These are phyloP conservation scores for Agrotis puta DNA, from an alignment of 2,888 invertebrate genomes.

Conservation along the genomic window DNA sequence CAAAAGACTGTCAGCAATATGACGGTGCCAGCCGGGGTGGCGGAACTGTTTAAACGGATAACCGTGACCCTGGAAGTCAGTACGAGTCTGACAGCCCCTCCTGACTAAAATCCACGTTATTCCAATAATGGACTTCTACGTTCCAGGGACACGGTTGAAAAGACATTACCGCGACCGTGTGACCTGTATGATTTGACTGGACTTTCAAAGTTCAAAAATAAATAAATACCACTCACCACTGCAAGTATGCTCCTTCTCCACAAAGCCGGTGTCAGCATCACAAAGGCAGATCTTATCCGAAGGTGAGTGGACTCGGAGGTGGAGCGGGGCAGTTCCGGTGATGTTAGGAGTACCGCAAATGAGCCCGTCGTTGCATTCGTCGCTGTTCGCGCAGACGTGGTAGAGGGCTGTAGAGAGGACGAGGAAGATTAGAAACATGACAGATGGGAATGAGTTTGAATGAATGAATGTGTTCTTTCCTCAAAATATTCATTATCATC, in stretches of 20 bases:
- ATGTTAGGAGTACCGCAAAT: conserved; percentile 91
- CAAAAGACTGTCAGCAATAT: no score
- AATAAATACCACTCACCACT: conserved; percentile 86
- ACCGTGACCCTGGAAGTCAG: no score
- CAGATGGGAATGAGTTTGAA: neutral
- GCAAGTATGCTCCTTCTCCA: conserved; percentile 92
- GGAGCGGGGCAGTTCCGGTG: conserved; percentile 85
- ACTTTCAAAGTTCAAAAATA: neutral
- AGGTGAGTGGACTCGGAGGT: conserved; percentile 80
- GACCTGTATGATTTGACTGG: no score
- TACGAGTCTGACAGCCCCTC: no score
- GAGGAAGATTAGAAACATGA: no score
- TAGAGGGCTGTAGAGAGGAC: conserved; percentile 85
- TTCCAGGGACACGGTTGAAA: no score
- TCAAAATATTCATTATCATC: no score
- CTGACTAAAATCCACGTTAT: no score
- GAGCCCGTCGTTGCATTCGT: conserved; percentile 92
- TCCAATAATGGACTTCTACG: no score
- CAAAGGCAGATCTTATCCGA: conserved; percentile 91
- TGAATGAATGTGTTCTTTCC: neutral
- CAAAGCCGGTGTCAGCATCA: conserved; percentile 91
- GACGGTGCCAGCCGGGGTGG: no score
- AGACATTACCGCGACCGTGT: no score
- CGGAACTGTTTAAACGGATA: no score
- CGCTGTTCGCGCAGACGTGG: conserved; percentile 91